phyloP scores from a whole-genome alignment of 2,888 invertebrate genomes.

The Galeruca laticollis region DNA sequence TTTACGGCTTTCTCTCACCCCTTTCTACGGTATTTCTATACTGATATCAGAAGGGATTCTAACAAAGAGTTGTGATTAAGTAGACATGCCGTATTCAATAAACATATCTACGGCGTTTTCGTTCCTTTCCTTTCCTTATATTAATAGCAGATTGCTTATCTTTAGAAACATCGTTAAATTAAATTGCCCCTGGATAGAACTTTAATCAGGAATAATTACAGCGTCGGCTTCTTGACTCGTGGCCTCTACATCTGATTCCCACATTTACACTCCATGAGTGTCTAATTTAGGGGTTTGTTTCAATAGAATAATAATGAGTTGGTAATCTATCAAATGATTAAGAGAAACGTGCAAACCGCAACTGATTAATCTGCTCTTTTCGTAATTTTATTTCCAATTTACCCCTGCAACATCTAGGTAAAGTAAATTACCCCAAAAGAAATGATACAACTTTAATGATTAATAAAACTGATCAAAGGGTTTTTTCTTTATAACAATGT shows the following conservation, averaged over 20 bases:
- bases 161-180: constrained; percentile 26
- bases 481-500: too few species aligned
- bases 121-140: constrained; percentile 16
- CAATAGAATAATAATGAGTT: neutral
- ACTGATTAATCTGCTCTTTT: neutral
- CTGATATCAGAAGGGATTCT: neutral
- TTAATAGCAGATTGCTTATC: constrained; percentile 28
- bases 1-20: too few species aligned
- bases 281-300: neutral
- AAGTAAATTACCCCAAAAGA: neutral
- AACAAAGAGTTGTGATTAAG: constrained; percentile 1
- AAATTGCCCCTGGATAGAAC: constrained; percentile 29
- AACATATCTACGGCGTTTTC: constrained; percentile 12
- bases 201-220: constrained; percentile 29
- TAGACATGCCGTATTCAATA: constrained; percentile 6
- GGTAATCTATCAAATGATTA: neutral
- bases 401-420: neutral
- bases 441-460: neutral
- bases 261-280: neutral
- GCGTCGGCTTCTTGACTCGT: constrained; percentile 24
- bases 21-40: too few species aligned
- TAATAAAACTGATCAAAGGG: too few species aligned
- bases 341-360: neutral
- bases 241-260: constrained; percentile 15
- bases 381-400: neutral